Base-by-base conservation (phyloP, 2,797 vertebrate species). In the Loriculus beryllinus region DNA sequence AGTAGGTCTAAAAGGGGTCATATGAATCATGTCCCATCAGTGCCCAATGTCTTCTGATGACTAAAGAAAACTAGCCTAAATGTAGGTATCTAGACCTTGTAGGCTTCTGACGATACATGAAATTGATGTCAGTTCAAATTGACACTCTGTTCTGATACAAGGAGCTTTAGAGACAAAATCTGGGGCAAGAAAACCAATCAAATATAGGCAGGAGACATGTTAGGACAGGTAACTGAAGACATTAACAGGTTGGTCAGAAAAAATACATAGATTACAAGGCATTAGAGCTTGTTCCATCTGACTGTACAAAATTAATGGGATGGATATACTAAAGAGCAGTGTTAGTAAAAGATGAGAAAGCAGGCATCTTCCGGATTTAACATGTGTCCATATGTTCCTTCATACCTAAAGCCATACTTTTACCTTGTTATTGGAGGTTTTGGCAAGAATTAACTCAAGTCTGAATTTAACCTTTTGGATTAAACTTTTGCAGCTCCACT, bases 1-100 rank as follows among this genome's bases (percentile, higher is more conserved):
- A 69, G 22, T 23, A 67, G 33, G 75, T 93, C 63, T 92, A 70
- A 82, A 94, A 76, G 37, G 86, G 51, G 67, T 90, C 39, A 63
- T 37, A 84, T 71, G 83, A 90, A 90, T 93, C 47, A 90, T 0
- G 0, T 67, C 43, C 64, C 76, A 1, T 22, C 88, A 83, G 33
- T n/a, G 48, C 26, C 37, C 82, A 51, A 60, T 93, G 93, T 29
- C 33, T 77, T 92, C 19, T 40, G 21, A 25, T 62, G 47, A 31
- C 35, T 40, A 85, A 82, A 62, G 45, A 82, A 83, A 93, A 28
- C 57, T 33, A 42, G 25, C 23, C 35, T 37, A 42, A 75, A 48
- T 42, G 60, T 56, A 43, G 19, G 45, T 69, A 70, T 40, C 78
- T 40, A 3, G 12, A 37, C 16, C 40, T 56, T 67, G 31, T n/a